Base-by-base conservation (phyloP, 2,113 vertebrate genomes). In the Sinocyclocheilus rhinocerous region DNA sequence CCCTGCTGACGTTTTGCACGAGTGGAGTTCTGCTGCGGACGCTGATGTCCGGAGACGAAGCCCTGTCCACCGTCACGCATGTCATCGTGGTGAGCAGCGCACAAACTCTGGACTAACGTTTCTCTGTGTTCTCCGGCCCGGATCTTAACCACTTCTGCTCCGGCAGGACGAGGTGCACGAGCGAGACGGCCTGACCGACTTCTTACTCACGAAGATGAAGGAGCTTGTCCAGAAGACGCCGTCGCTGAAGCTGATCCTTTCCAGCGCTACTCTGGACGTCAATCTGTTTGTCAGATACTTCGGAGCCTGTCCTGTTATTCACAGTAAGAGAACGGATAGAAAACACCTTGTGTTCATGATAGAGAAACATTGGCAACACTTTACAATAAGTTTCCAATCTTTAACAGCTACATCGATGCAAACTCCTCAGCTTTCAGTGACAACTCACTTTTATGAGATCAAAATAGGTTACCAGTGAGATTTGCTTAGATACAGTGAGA, bases 101-200 rank as follows among this genome's bases (percentile, higher is more conserved):
- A 13, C n/a, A 11, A n/a, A 36, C 48, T 15, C 67, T 42, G 4
- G 63, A 13, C 16, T 2, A 15, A 16, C 15, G 42, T 24, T 2
- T 26, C 5, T 24, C 29, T 42, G 70, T 42, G 36, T 22, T 42
- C 26, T 65, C 11, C 2, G 36, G 20, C 18, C 9, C 3, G 39
- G 4, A 10, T 61, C 10, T 12, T 70, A 20, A 75, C 45, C 1
- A 1, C 6, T 18, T 33, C 20, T 55, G 0, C 18, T 39, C 45
- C 70, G 18, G 4, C 45, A 99, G 98, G 97, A 99, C 91, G 98
- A 99, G 94, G 97, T 99, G 26, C 97, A 99, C 36, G 97, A 99
- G 92, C 95, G 98, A 3, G 97, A 99, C 89, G 96, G 97, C 59
- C 95, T 99, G 91, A 97, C 96, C 33, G 98, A 99, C 94, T 98